Conservation (phyloP, 2,797 vertebrate species). For the Pseudomugil tenellus region DNA sequence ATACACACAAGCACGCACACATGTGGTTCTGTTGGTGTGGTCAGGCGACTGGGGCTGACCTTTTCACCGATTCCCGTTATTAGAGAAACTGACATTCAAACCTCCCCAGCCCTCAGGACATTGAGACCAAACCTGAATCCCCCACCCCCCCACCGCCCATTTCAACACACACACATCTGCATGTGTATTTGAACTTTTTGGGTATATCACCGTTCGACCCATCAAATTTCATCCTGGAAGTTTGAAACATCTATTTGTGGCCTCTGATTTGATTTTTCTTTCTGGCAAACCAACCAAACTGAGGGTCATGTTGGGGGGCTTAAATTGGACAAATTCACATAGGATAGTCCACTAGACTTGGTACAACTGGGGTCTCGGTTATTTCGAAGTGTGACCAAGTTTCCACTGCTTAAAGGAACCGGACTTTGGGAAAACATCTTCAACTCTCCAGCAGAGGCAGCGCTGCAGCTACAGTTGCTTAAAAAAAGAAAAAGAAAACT, state of each 20-base stretch:
- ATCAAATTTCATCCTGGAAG: conserved; percentile 24
- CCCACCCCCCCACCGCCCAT: conserved; percentile 9
- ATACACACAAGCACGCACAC: conserved; percentile 38
- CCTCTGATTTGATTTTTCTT: conserved; percentile 4
- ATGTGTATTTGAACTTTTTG: conserved; percentile 6
- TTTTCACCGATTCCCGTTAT: conserved; percentile 85
- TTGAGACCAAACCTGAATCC: conserved; percentile 57
- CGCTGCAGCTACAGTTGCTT: no score
- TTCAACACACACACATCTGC: conserved; percentile 23
- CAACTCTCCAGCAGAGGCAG: no score
- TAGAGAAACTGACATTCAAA: conserved; percentile 87
- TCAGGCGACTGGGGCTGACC: conserved; percentile 81
- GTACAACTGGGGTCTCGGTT: conserved; percentile 3
- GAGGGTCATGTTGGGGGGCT: background rate
- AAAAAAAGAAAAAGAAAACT: no score
- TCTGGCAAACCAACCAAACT: conserved; percentile 1
- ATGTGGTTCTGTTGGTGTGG: conserved; percentile 54
- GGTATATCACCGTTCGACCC: conserved; percentile 14
- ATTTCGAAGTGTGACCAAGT: no score
- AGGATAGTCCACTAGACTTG: conserved; percentile 20
- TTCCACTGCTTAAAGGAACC: no score
- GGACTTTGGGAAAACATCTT: no score
- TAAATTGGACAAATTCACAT: background rate
- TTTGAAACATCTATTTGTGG: conserved; percentile 8
- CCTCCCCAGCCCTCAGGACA: conserved; percentile 79